These are phyloP conservation scores for Danio aesculapii DNA, from an alignment of 2,797 vertebrate species.

Conservation along the genomic window DNA sequence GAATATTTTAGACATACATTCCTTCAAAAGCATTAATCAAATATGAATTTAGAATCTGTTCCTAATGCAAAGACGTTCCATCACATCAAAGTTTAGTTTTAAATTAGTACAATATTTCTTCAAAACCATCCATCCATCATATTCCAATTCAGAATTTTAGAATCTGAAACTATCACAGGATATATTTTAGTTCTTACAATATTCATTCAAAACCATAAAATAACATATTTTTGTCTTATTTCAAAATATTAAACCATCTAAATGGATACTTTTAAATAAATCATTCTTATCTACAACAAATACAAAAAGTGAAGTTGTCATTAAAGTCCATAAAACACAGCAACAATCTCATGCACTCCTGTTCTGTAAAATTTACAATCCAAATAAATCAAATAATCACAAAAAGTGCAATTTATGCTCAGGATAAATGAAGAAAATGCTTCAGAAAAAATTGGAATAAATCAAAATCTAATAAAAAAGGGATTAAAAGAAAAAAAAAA, in stretches of 20 bases:
- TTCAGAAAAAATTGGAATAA: neutral
- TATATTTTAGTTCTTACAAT: too few species aligned
- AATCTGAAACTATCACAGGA: neutral
- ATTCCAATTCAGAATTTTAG: neutral
- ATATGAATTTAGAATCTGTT: too few species aligned
- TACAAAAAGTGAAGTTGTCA: neutral
- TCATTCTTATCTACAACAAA: too few species aligned
- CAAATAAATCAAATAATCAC: neutral
- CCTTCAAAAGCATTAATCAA: too few species aligned
- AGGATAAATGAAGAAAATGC: neutral
- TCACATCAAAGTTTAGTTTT: neutral
- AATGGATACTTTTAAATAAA: too few species aligned
- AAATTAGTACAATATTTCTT: neutral
- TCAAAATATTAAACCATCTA: too few species aligned
- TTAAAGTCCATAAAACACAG: neutral
- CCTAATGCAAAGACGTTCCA: too few species aligned
- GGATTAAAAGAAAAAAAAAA: neutral
- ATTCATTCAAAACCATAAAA: too few species aligned
- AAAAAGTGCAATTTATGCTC: neutral
- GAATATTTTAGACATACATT: neutral
- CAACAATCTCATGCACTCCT: neutral
- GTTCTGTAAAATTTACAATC: neutral
- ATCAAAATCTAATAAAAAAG: neutral
- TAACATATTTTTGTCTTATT: too few species aligned
- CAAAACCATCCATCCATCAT: neutral